Base-by-base conservation (phyloP, 2,113 vertebrate genomes). In the Gambusia holbrooki region DNA sequence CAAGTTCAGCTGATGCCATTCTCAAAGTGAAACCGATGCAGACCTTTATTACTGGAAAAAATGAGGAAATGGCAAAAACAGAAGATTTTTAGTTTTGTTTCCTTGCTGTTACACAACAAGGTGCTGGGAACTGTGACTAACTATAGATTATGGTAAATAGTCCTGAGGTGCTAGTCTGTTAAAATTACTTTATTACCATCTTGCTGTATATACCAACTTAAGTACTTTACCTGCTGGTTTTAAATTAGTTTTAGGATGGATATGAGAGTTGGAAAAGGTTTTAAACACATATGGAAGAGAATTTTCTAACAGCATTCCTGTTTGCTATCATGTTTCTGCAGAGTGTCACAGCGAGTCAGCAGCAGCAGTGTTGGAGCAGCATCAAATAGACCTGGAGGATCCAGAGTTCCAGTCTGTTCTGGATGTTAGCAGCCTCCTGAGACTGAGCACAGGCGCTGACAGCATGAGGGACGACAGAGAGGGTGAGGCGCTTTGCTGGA, bases 361-460 rank as follows among this genome's bases (percentile, higher is more conserved):
- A 15, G 77, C 92, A 82, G 74, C 79, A 1, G 28, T 88, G 40
- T 87, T 92, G 83, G 89, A 95, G 66, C 90, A 94, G 67, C 92
- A 87, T 45, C 93, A 89, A 84, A 92, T 84, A 85, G 85, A 73
- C 66, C 77, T 92, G 74, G 73, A 17, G 0, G 91, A 74, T 54
- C 80, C 82, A n/a, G 95, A 95, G 65, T 94, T 95, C 75, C 95
- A 95, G 79, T 82, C 94, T 35, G 86, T 95, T 42, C 88, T 96
- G 89, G 96, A 96, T 4, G 86, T 96, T 77, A 93, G 87, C 85
- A 94, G 93, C 86, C 92, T 96, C 83, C 92, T 96, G 64, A 95
- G 94, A 81, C 90, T 94, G 69, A 95, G 85, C 65, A 61, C 93
- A 7, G 62, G 81, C 35, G 95, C 89, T 29, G 96, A 96, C 62